Evolutionary conservation across 23 tunicate genomes (phyloP).

Genomic region (Trididemnum clinides): DNA sequence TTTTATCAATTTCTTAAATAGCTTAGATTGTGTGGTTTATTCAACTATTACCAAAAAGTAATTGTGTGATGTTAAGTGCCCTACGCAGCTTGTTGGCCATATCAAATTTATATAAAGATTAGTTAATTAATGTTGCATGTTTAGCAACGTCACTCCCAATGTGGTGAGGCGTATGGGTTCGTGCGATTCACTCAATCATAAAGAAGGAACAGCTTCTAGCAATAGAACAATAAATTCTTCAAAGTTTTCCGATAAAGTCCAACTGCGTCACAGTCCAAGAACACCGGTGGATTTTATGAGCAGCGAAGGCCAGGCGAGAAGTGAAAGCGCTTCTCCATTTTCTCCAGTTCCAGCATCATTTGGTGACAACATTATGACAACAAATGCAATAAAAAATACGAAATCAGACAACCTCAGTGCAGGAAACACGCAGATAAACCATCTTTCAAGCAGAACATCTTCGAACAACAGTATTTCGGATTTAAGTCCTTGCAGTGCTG

Average conservation of each 20-base stretch:
- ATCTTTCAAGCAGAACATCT: constrained; percentile 57
- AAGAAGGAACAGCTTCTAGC: background rate
- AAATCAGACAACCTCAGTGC: background rate
- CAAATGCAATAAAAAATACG: background rate
- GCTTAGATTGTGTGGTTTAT: too few species aligned
- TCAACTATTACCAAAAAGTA: too few species aligned
- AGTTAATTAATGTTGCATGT: too few species aligned
- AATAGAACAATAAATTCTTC: background rate
- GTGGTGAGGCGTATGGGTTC: constrained; percentile 2
- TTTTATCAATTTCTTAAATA: too few species aligned
- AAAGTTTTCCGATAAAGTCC: constrained; percentile 31
- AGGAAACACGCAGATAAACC: background rate
- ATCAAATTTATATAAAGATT: too few species aligned
- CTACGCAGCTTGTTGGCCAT: too few species aligned
- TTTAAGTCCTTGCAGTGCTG: constrained; percentile 65
- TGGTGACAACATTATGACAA: constrained; percentile 1
- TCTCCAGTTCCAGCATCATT: constrained; percentile 28
- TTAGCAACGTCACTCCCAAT: background rate
- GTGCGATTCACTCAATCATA: background rate
- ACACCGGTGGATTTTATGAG: constrained; percentile 2
- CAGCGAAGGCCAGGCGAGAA: background rate
- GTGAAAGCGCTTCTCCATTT: constrained; percentile 34
- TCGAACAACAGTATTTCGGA: constrained; percentile 83
- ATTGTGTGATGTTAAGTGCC: too few species aligned
- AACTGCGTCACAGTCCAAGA: constrained; percentile 50